Evolutionary conservation across 1,140 invertebrate genomes (phyloP), one percentile per base, ranked within the genome.

Genomic region (Brachionus paranguensis): DNA sequence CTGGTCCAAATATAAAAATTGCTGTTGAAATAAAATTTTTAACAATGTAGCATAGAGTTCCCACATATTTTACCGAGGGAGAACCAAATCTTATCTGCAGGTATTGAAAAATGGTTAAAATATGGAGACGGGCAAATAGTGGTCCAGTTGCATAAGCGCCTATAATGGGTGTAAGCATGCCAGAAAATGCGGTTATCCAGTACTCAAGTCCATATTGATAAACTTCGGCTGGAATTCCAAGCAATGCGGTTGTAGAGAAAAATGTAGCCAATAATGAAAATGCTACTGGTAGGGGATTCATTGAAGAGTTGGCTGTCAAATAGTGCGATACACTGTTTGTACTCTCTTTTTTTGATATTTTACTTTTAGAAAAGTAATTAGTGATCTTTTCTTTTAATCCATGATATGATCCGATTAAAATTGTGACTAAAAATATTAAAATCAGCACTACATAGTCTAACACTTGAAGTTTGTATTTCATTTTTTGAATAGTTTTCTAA

Each of bases 191-290:
- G 3, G 29, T 50, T 11, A 53, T 55, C 92, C 93, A 93, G 88
- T 94, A 95, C 87, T 94, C 93, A 0, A 93, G 93, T 3, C 94
- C 94, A 87, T 88, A 94, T 88, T 86, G 60, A 84, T 87, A 87
- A 33, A 83, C 87, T 86, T 64, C 86, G 84, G 84, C 88, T 87
- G 76, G 83, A 7, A 86, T 87, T 29, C 96, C 96, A 24, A 97
- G 89, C 17, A 97, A 89, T 0, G 95, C 95, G 24, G 97, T 93
- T 10, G 95, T 95, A 0, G 95, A 97, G 94, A 97, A 96, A 87
- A 97, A 97, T 53, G 94, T 96, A 11, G 95, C 94, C 93, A 96
- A 95, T 1, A 96, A 88, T 12, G 94, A 95, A 84, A 96, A 93
- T 1, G 93, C 93, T 0, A 96, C 94, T 1, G 95, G 94, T 1